These are phyloP conservation scores for Noctua janthina DNA, from an alignment of 2,888 invertebrate species.

Conservation along the genomic window DNA sequence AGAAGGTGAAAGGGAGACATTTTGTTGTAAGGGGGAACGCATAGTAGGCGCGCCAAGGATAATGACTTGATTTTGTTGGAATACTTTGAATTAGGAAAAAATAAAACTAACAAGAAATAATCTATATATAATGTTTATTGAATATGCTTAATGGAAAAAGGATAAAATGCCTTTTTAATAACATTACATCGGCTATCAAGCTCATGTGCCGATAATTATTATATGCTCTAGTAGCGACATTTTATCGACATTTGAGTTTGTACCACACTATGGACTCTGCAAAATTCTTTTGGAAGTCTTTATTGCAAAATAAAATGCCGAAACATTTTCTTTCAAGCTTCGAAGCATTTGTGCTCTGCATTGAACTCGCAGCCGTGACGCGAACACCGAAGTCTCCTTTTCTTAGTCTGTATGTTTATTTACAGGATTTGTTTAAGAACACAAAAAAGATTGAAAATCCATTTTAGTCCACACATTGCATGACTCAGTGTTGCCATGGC, in stretches of 20 bases:
- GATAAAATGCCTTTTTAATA: not conserved
- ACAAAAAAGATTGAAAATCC: too few species aligned
- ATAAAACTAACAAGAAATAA: not conserved
- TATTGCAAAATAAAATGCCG: too few species aligned
- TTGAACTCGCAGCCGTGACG: constrained; percentile 83
- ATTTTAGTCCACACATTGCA: too few species aligned
- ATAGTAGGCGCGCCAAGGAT: constrained; percentile 66
- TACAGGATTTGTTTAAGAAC: too few species aligned
- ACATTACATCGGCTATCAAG: not conserved
- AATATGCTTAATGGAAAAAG: not conserved
- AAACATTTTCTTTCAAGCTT: too few species aligned
- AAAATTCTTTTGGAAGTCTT: too few species aligned
- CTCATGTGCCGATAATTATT: not conserved
- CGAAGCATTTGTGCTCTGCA: constrained; percentile 84
- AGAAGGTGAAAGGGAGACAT: constrained; percentile 90
- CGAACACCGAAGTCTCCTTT: constrained; percentile 65
- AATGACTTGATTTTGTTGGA: constrained; percentile 58
- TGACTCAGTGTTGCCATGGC: too few species aligned
- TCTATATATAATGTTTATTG: not conserved
- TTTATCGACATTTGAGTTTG: not conserved
- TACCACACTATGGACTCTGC: too few species aligned
- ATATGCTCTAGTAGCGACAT: not conserved
- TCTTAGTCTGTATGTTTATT: too few species aligned
- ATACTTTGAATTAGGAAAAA: not conserved
- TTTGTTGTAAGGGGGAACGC: constrained; percentile 81